Conservation (phyloP, 2,797 vertebrate species). For the Crocodylus rhombifer region DNA sequence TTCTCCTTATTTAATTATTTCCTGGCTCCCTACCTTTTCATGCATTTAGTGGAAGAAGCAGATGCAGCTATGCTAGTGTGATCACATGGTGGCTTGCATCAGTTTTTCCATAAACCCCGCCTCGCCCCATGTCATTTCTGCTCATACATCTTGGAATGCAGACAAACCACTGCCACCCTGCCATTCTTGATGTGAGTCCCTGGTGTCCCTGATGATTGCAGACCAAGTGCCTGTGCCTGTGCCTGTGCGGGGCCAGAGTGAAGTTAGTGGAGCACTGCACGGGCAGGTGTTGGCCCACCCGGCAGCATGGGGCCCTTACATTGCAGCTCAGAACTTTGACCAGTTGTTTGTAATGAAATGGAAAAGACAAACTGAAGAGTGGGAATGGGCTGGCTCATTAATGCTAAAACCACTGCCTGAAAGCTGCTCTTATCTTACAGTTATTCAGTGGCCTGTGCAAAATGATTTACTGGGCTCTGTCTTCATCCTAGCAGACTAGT, state of each 20-base stretch:
- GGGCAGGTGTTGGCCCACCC: background rate
- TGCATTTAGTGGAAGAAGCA: background rate
- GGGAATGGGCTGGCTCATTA: fast-evolving
- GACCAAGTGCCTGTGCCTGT: background rate
- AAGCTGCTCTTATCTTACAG: background rate
- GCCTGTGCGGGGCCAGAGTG: too few species aligned
- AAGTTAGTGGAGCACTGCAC: too few species aligned
- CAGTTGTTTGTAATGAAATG: background rate
- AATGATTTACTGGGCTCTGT: background rate
- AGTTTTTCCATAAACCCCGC: background rate
- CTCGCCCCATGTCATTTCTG: background rate
- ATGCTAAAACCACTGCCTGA: fast-evolving
- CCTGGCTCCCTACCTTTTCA: background rate
- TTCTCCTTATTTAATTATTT: background rate
- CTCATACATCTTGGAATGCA: background rate
- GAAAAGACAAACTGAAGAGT: background rate
- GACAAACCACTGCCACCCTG: fast-evolving
- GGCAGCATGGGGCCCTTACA: background rate
- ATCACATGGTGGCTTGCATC: background rate
- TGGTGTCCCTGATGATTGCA: too few species aligned
- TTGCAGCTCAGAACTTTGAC: background rate
- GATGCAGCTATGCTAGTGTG: background rate
- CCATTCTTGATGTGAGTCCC: background rate
- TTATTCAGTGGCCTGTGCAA: fast-evolving
- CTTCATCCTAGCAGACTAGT: too few species aligned